phyloP scores from a whole-genome alignment of 2,797 vertebrate species.

The Limosa lapponica region DNA sequence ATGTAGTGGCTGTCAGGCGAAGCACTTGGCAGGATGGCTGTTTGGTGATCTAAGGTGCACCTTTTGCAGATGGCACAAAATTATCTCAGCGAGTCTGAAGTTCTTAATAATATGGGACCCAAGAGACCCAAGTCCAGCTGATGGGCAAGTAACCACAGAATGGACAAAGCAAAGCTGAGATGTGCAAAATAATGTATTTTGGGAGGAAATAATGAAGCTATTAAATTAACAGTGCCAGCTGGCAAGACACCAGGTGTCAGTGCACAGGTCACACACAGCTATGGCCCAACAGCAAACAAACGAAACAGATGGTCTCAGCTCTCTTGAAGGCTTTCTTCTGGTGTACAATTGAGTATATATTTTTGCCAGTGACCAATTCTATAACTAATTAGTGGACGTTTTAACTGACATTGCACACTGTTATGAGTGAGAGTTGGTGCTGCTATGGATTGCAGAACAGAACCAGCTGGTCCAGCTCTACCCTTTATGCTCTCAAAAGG shows the following conservation, averaged over 20 bases:
- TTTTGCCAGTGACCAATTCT: background rate
- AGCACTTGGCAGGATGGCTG: background rate
- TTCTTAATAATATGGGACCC: background rate
- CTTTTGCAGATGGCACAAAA: background rate
- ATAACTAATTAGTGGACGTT: background rate
- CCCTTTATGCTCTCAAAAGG: background rate
- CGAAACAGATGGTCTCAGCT: background rate
- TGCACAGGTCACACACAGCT: background rate
- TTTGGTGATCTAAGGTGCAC: background rate
- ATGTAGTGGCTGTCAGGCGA: background rate
- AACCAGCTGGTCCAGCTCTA: background rate
- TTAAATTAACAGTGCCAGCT: background rate
- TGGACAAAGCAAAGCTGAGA: background rate
- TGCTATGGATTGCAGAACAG: background rate
- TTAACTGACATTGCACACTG: background rate
- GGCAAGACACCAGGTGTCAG: background rate
- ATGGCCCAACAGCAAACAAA: background rate
- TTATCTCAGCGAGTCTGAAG: background rate
- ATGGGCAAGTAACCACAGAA: background rate
- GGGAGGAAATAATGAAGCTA: background rate
- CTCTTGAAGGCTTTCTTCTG: background rate
- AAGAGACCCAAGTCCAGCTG: background rate
- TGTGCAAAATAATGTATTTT: background rate
- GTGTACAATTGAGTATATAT: background rate
- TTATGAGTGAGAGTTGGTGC: background rate